phyloP scores from a whole-genome alignment of 2,113 vertebrate genomes.

The Hassar affinis region DNA sequence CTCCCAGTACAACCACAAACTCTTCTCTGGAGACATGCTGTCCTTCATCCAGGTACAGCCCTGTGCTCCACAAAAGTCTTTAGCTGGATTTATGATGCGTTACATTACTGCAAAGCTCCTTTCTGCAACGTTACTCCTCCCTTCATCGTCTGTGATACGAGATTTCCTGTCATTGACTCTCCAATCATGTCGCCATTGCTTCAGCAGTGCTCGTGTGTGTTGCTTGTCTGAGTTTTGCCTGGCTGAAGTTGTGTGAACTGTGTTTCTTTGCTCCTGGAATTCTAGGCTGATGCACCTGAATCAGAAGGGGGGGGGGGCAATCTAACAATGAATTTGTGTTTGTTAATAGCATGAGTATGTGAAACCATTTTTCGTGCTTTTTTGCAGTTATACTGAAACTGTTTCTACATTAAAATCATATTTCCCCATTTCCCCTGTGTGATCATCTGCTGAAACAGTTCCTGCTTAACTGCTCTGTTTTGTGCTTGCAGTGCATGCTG shows the following conservation, averaged over 20 bases:
- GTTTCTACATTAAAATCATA: conserved; percentile 6
- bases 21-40: conserved; percentile 82
- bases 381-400: not conserved
- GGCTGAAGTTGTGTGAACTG: not conserved
- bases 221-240: not conserved
- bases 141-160: conserved; percentile 6
- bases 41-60: conserved; percentile 79
- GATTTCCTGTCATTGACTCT: not conserved
- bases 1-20: conserved; percentile 82
- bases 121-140: conserved; percentile 37
- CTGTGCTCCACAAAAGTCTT: conserved; percentile 34
- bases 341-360: not conserved
- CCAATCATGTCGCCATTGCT: not conserved
- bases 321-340: not conserved
- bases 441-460: conserved; percentile 8
- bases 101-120: conserved; percentile 39
- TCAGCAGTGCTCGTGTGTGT: not conserved
- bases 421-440: not conserved
- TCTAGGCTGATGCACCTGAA: not conserved
- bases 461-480: not conserved
- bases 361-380: not conserved
- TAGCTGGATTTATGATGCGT: conserved; percentile 35
- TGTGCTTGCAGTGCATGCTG: conserved; percentile 17
- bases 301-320: not conserved
- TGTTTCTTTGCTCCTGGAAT: not conserved